These are phyloP conservation scores for Myiopsitta monachus DNA, from an alignment of 2,113 vertebrate genomes.

Conservation along the genomic window DNA sequence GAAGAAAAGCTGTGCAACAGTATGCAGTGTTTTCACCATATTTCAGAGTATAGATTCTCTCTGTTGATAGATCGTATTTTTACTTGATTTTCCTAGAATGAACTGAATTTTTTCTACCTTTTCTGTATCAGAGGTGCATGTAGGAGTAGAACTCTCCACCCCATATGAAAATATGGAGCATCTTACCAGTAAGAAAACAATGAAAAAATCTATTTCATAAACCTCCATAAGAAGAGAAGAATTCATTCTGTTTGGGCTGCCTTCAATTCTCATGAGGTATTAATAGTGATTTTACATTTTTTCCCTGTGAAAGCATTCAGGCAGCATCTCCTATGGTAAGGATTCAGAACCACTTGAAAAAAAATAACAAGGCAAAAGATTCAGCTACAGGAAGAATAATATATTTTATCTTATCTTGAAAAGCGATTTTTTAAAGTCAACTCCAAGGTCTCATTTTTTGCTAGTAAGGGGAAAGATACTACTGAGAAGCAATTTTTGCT, in stretches of 20 bases:
- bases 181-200: background rate
- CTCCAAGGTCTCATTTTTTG: background rate
- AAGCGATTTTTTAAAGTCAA: conserved; percentile 5
- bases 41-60: background rate
- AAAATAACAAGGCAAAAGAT: background rate
- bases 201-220: background rate
- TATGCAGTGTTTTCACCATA: background rate
- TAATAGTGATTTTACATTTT: background rate
- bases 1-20: background rate
- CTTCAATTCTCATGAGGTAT: background rate
- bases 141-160: background rate
- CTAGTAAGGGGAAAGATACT: background rate
- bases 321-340: background rate
- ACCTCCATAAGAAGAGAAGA: background rate
- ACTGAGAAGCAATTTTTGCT: background rate
- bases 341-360: background rate
- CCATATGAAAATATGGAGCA: background rate
- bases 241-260: background rate
- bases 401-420: background rate
- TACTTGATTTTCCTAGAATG: background rate
- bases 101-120: background rate
- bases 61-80: background rate
- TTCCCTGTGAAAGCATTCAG: background rate
- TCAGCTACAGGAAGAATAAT: background rate
- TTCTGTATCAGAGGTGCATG: background rate